Evolutionary conservation across 2,797 vertebrate species (phyloP), one percentile per base, ranked within the genome.

Genomic region (Gephyroberyx darwinii): DNA sequence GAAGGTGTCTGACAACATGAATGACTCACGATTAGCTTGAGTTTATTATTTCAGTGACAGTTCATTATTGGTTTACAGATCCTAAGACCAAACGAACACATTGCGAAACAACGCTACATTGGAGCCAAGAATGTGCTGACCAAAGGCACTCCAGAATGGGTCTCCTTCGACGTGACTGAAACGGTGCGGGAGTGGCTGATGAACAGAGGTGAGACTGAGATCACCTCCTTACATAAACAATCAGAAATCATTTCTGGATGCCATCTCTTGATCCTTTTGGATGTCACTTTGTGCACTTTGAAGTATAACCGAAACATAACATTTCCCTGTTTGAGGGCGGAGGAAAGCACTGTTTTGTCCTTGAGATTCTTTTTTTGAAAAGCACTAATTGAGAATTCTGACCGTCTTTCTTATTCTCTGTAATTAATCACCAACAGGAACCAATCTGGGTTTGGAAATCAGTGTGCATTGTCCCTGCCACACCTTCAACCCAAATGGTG

Each of bases 391-490:
- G 20, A 50, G 16, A n/a, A 12, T 35, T 45, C 7, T 75, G 33
- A 72, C 19, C 17, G 30, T 26, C 8, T 43, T 76, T 14, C 16
- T 16, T 45, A 17, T 63, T 73, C 41, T 57, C 19, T 35, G 1
- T 39, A 10, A 54, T 71, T 75, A 51, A 82, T 74, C 83, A 60
- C 70, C 69, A 69, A 70, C 88, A 98, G 96, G 95, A 77, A 94
- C 92, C 69, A 98, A 97, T 87, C 86, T 95, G 61, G 96, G 96
- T 60, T 90, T 98, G 91, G 96, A 98, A 84, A 95, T 98, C 69
- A 97, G 96, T 57, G 96, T 98, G 81, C 96, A 98, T 59, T 98
- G 96, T 84, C 96, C 96, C 47, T 98, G 96, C 78, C 95, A 96
- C 89, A 96, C 95, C 75, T 96, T 97, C 83, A 94, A 93, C 80